These are phyloP conservation scores for Oceanodroma tethys DNA, from an alignment of 2,113 vertebrate genomes.

Conservation along the genomic window DNA sequence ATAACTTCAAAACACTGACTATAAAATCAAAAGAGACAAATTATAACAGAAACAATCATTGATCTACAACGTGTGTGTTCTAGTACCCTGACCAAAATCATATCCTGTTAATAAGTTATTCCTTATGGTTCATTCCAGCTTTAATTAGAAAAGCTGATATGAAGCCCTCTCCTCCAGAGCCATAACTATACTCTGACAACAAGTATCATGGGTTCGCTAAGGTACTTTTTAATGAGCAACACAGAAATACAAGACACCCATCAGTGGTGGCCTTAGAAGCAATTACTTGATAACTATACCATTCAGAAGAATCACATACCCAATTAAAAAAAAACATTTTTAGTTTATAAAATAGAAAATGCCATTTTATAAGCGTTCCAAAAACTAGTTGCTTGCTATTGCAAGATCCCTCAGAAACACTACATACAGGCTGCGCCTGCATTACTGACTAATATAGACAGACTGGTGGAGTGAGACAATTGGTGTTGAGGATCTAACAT, in stretches of 20 bases:
- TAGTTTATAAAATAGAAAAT: not conserved
- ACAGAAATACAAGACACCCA: not conserved
- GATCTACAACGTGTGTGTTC: not conserved
- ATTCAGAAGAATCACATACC: not conserved
- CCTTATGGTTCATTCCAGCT: not conserved
- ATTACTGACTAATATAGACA: not conserved
- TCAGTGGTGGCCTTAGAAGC: not conserved
- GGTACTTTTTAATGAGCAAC: not conserved
- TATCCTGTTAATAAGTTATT: not conserved
- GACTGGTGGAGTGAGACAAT: not conserved
- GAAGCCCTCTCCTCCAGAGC: not conserved
- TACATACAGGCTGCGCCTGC: not conserved
- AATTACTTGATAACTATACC: not conserved
- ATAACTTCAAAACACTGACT: not conserved
- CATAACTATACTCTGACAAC: not conserved
- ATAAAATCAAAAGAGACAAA: not conserved
- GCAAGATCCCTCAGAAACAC: not conserved
- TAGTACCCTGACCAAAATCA: not conserved
- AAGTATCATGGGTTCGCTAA: not conserved
- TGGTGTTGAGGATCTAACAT: not conserved
- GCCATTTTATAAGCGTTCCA: not conserved
- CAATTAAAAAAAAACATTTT: not conserved
- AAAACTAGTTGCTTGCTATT: not conserved
- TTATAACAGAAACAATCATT: not conserved
- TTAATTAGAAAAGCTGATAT: not conserved